Evolutionary conservation across 2,888 invertebrate genomes (phyloP), one percentile per base, ranked within the genome.

Genomic region (Eupithecia exiguata): DNA sequence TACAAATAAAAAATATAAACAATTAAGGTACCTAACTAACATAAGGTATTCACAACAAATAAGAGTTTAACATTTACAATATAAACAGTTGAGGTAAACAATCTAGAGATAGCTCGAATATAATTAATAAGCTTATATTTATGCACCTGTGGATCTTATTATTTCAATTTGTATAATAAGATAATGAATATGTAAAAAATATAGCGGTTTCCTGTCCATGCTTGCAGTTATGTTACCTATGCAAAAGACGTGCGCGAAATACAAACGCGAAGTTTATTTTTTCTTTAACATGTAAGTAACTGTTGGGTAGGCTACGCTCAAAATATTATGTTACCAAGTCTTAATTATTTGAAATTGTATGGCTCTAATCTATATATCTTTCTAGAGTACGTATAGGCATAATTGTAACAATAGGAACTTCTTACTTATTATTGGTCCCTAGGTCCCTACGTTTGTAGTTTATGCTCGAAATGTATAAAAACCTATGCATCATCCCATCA

Each of bases 171-270:
- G 5, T 25, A 58, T 58, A 14, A 25, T 58, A 25, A 5, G 21
- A 58, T 25, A 58, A 25, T 58, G 5, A 21, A 58, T 58, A 25
- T 58, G 5, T 53, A 5, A 53, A 1, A 53, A 53, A 2, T 53
- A 53, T 53, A 21, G 58, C 58, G 12, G 25, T 58, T 25, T 58
- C 58, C 58, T 58, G 25, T 58, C 25, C 25, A 25, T 58, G 21
- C 25, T 2, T 25, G 58, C 58, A 58, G 58, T 58, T 25, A 58
- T 25, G 25, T 58, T 58, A n/a, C n/a, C 49, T 9, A 58, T 58
- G 58, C 21, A 58, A 58, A 53, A 58, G 25, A 58, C 58, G 21
- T 58, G 58, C 58, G 58, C 25, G 25, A 58, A 58, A 58, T 58
- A 58, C 58, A 58, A 25, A 58, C 58, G 21, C 4, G 53, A 12